Conservation (phyloP, 2,888 invertebrate genomes). For the Pinctada fucata region DNA sequence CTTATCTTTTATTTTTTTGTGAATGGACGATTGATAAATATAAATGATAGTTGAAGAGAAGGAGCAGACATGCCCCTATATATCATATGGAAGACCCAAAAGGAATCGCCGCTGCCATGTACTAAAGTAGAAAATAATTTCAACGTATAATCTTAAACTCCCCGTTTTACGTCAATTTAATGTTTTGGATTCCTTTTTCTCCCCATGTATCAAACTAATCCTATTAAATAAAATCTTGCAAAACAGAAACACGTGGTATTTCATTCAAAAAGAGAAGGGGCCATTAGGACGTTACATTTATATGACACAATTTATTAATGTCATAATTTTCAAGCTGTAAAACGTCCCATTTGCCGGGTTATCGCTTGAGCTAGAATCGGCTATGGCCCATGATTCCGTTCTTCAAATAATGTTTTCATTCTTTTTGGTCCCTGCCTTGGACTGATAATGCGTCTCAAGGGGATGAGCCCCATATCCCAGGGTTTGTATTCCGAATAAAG, state of each 20-base stretch:
- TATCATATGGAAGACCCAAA: too few species aligned
- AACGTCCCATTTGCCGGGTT: background rate
- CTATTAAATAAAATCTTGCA: background rate
- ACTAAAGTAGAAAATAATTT: too few species aligned
- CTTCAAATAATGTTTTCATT: background rate
- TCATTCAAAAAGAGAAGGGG: background rate
- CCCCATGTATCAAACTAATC: background rate
- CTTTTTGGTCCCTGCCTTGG: background rate
- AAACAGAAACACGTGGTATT: background rate
- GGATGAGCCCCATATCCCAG: background rate
- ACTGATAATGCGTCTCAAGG: background rate
- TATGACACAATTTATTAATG: conserved; percentile 12
- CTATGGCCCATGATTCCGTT: conserved; percentile 3
- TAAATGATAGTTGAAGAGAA: too few species aligned
- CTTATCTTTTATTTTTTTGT: too few species aligned
- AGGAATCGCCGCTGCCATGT: too few species aligned
- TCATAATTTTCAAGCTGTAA: conserved; percentile 14
- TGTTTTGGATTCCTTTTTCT: background rate
- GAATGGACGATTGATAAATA: too few species aligned
- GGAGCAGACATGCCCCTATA: too few species aligned
- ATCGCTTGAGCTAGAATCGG: background rate
- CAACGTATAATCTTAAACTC: background rate
- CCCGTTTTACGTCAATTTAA: background rate
- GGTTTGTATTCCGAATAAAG: conserved; percentile 9
- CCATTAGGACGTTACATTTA: background rate